Base-by-base conservation (phyloP, 1,140 invertebrate species). In the Potamilus streckersoni region DNA sequence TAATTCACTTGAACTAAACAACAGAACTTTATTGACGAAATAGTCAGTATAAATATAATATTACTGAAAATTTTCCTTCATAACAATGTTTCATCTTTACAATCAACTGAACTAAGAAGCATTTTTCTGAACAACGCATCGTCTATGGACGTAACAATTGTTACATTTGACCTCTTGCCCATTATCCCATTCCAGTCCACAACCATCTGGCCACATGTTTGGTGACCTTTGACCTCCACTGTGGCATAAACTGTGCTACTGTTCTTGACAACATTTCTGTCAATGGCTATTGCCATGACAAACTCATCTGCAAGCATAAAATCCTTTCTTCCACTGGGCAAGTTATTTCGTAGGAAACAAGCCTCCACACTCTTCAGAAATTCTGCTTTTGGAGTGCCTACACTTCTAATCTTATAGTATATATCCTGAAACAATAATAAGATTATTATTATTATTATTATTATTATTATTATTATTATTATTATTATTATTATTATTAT, bases 131-230 rank as follows among this genome's bases (percentile, higher is more conserved):
- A 76, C 19, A 64, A n/a, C 2, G 31, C 11, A 17, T 76, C 27
- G 15, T 76, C 20, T n/a, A 76, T 70, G 66, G 69, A 61, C 15
- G 74, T 76, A 17, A 70, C 67, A 58, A 70, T 20, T 27, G 19
- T 70, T 23, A 76, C 68, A 56, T 76, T 76, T 27, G 56, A 59
- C 2, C 31, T 2, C 57, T 71, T 70, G n/a, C 65, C 65, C 49
- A 76, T 20, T 3, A 69, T 23, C 16, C 58, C 61, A 4, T 70
- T 61, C 74, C 74, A 76, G 62, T 76, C 74, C 2, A 76, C 68
- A 65, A 76, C 74, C 74, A 76, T 76, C 23, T 76, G 74, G 14
- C 74, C 74, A 67, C 63, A 76, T 11, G 74, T 76, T 19, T 70
- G 71, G 17, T 76, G 74, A 19, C 74, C 74, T 66, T 76, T 76